Evolutionary conservation across 2,888 invertebrate species (phyloP).

Genomic region (Hybos culiciformis): DNA sequence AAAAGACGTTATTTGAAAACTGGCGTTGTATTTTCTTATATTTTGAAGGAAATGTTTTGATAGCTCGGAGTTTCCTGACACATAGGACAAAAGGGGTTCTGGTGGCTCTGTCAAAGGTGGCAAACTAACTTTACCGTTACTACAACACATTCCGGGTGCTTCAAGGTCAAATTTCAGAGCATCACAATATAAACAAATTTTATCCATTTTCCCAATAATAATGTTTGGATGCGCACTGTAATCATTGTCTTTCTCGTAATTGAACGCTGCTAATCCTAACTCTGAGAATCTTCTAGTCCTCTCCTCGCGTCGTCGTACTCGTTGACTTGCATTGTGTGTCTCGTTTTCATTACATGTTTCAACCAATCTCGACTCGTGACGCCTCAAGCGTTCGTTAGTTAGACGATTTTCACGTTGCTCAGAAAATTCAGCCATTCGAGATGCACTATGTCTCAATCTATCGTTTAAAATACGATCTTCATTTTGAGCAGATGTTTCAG

Average conservation of each 20-base stretch:
- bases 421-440: too few species aligned
- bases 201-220: neutral
- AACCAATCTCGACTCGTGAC: too few species aligned
- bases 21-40: constrained; percentile 15
- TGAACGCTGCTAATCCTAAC: neutral
- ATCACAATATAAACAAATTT: neutral
- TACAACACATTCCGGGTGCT: constrained; percentile 30
- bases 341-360: too few species aligned
- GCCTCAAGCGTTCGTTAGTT: too few species aligned
- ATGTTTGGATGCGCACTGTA: neutral
- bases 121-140: constrained; percentile 29
- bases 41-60: constrained; percentile 15
- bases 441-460: too few species aligned
- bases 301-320: too few species aligned
- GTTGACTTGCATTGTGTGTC: too few species aligned
- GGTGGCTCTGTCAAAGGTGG: constrained; percentile 25
- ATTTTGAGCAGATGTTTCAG: too few species aligned
- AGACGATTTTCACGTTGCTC: too few species aligned
- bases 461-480: too few species aligned
- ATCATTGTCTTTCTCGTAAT: neutral
- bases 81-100: constrained; percentile 17
- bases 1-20: constrained; percentile 18
- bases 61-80: constrained; percentile 15
- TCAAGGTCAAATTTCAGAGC: constrained; percentile 17
- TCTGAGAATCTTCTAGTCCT: too few species aligned